Percentiles rank a stretch among this genome's conserved stretches.
Evolutionary conservation across 2,888 invertebrate species (phyloP).

Genomic region (Chaitophorus viminalis): DNA sequence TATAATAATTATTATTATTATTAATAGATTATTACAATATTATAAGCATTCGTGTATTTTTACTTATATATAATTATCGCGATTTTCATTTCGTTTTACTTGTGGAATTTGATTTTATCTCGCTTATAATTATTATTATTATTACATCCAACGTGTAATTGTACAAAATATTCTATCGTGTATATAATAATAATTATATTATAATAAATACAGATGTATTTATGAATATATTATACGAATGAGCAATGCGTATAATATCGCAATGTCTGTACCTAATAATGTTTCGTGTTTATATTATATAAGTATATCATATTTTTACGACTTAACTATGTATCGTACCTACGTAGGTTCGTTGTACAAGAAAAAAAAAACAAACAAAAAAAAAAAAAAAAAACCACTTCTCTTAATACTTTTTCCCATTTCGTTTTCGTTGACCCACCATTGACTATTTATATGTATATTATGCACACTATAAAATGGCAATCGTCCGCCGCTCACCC

Average conservation of each 20-base stretch:
- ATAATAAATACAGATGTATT: not conserved
- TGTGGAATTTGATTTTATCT: not conserved
- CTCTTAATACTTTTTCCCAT: not conserved
- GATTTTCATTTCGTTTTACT: not conserved
- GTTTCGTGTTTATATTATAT: not conserved
- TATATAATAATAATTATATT: not conserved
- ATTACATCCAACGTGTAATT: no score
- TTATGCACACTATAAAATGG: no score
- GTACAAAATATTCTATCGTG: not conserved
- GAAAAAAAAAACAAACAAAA: no score
- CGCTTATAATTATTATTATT: no score
- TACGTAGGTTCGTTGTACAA: no score
- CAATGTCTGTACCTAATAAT: not conserved
- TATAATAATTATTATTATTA: not conserved
- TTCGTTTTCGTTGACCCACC: not conserved
- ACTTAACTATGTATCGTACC: no score
- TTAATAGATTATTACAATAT: not conserved
- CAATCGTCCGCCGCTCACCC: no score
- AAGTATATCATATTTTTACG: no score
- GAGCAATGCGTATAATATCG: no score
- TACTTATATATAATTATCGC: not conserved
- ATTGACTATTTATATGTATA: no score
- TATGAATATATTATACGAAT: not conserved
- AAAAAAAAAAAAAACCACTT: not conserved
- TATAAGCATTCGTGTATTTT: not conserved